Percentiles rank a stretch among this genome's conserved stretches.
Conservation (phyloP, 2,113 vertebrate species). For the Puma concolor region DNA sequence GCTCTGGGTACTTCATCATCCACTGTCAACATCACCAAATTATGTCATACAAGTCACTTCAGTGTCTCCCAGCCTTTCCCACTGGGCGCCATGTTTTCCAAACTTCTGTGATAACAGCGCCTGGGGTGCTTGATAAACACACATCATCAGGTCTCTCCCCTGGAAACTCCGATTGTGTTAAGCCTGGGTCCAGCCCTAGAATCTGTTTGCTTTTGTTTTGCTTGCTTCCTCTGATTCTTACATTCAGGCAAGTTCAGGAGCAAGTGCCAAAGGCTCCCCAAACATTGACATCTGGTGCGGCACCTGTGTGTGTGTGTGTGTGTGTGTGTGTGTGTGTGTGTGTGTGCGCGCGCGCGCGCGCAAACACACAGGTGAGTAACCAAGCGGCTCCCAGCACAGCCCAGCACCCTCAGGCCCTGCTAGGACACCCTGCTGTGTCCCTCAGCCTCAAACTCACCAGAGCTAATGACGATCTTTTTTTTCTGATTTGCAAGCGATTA, state of each 20-base stretch:
- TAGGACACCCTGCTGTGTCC: not conserved
- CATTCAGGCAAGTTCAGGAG: not conserved
- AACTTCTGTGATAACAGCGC: not conserved
- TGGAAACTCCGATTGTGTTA: not conserved
- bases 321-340: too few species aligned
- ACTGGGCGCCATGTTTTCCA: not conserved
- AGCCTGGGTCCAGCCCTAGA: not conserved
- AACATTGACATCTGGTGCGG: not conserved
- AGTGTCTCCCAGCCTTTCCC: not conserved
- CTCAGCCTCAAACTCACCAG: conserved; percentile 58
- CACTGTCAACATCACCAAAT: fast-evolving
- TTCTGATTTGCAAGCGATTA: conserved; percentile 75
- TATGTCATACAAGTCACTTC: not conserved
- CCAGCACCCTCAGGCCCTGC: not conserved
- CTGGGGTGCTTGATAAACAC: not conserved
- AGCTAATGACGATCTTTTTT: conserved; percentile 63
- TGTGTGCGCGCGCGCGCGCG: fast-evolving
- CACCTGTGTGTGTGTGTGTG: too few species aligned
- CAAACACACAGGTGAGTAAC: not conserved
- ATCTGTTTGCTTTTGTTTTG: not conserved
- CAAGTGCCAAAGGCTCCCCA: not conserved
- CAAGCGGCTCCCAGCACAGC: not conserved
- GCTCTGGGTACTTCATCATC: not conserved
- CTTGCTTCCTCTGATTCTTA: not conserved
- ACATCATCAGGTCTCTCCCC: not conserved